Percentiles rank a stretch among this genome's conserved stretches.
These are phyloP conservation scores for Megamerina dolium DNA, from an alignment of 2,888 invertebrate species.

Conservation along the genomic window DNA sequence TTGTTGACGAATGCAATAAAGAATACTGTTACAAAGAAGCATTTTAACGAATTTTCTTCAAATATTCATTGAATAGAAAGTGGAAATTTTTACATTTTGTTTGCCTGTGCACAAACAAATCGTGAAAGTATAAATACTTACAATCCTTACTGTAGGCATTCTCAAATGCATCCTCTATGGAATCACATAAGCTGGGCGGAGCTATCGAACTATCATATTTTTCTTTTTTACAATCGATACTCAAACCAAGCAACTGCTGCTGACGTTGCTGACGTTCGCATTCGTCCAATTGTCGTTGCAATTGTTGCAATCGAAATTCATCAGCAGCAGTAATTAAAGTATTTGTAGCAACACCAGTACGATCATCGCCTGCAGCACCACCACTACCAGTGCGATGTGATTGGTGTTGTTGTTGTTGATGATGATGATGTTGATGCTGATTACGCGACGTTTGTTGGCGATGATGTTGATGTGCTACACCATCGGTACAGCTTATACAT, in stretches of 20 bases:
- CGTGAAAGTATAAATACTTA: slow-evolving; percentile 45
- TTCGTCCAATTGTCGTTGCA: slow-evolving; percentile 29
- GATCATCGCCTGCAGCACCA: not conserved
- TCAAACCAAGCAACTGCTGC: slow-evolving; percentile 33
- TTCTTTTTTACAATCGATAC: slow-evolving; percentile 43
- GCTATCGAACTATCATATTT: slow-evolving; percentile 33
- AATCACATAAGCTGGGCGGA: slow-evolving; percentile 39
- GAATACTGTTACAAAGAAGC: not conserved
- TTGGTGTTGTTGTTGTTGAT: slow-evolving; percentile 29
- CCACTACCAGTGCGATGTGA: slow-evolving; percentile 18
- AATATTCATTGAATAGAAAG: slow-evolving; percentile 5
- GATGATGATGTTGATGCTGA: slow-evolving; percentile 29
- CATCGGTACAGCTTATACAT: slow-evolving; percentile 17
- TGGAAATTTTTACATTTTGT: not conserved
- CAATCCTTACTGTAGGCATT: slow-evolving; percentile 47
- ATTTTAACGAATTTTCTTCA: slow-evolving; percentile 11
- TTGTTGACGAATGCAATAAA: not conserved
- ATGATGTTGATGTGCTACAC: slow-evolving; percentile 7
- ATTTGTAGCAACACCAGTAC: too few relatives aligned
- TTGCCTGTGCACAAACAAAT: not conserved
- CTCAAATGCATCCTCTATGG: slow-evolving; percentile 46
- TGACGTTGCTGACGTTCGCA: slow-evolving; percentile 29
- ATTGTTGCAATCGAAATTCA: slow-evolving; percentile 21
- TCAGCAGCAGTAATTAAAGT: not conserved
- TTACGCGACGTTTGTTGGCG: slow-evolving; percentile 17